Evolutionary conservation across 1,140 invertebrate genomes (phyloP).

Genomic region (Pseudomyrmex sp.): DNA sequence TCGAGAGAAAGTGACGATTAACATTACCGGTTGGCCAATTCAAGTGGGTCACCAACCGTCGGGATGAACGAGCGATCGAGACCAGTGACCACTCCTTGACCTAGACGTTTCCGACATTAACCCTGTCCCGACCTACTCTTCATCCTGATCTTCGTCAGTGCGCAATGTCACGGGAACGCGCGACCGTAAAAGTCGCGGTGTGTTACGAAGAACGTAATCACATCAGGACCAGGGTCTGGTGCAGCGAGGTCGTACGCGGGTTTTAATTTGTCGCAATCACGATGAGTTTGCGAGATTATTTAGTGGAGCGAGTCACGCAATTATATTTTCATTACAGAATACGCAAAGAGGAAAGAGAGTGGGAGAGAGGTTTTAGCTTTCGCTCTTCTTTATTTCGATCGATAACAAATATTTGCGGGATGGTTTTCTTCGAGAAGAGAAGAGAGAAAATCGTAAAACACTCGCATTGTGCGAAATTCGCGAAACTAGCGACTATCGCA

Average conservation of each 20-base stretch:
- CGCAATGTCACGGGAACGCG: constrained; percentile 46
- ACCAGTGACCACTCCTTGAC: constrained; percentile 73
- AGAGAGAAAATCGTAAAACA: too few relatives aligned
- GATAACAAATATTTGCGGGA: background rate
- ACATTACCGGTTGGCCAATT: constrained; percentile 68
- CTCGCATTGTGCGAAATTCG: constrained; percentile 35
- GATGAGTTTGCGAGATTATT: background rate
- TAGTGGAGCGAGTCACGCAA: background rate
- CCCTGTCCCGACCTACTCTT: constrained; percentile 65
- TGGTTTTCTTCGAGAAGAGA: too few relatives aligned
- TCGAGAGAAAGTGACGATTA: constrained; percentile 56
- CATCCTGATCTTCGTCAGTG: constrained; percentile 48
- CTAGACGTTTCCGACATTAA: constrained; percentile 71
- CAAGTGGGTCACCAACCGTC: constrained; percentile 75
- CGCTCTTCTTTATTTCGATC: background rate
- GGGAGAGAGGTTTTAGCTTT: background rate
- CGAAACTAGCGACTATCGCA: constrained; percentile 58
- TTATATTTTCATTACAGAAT: constrained; percentile 1
- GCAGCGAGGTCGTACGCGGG: background rate
- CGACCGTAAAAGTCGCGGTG: constrained; percentile 1
- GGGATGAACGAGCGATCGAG: constrained; percentile 70
- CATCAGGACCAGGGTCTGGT: too few relatives aligned
- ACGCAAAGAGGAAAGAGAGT: background rate
- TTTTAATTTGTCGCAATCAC: background rate
- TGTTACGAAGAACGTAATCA: background rate